Conservation (phyloP, 2,888 invertebrate species). For the Lithophane semibrunnea region DNA sequence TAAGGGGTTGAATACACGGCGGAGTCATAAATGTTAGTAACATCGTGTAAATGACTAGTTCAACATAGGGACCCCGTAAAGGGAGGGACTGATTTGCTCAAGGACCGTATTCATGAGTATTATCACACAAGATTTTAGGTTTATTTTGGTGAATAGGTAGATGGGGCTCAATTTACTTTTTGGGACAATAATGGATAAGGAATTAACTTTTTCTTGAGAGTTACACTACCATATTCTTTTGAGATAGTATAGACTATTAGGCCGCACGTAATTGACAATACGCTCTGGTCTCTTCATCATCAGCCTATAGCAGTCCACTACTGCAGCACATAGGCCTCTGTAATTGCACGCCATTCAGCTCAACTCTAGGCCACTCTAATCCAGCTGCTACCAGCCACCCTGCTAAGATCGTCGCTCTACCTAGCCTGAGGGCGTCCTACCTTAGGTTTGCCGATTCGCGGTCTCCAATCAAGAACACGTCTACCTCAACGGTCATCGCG, state of each 20-base stretch:
- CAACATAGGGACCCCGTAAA: slow-evolving; percentile 60
- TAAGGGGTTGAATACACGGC: slow-evolving; percentile 58
- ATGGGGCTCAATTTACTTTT: background rate
- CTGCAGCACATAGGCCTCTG: too few species aligned
- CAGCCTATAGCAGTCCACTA: too few species aligned
- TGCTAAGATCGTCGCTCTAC: too few species aligned
- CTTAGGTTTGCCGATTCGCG: too few species aligned
- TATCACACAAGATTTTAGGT: slow-evolving; percentile 26
- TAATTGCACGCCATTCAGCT: too few species aligned
- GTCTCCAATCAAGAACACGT: too few species aligned
- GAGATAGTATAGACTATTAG: background rate
- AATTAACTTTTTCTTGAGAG: background rate
- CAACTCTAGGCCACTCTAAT: too few species aligned
- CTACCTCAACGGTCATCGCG: too few species aligned
- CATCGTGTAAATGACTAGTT: slow-evolving; percentile 65
- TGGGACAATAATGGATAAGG: too few species aligned
- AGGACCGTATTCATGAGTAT: slow-evolving; percentile 34
- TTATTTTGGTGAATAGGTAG: too few species aligned
- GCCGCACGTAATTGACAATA: background rate
- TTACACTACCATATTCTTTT: background rate
- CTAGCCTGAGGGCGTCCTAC: too few species aligned
- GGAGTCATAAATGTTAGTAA: slow-evolving; percentile 64
- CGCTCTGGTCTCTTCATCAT: background rate
- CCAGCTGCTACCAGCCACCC: too few species aligned
- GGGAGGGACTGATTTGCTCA: slow-evolving; percentile 57